phyloP scores from a whole-genome alignment of 1,140 invertebrate genomes.

The Macrocentrus cingulum region DNA sequence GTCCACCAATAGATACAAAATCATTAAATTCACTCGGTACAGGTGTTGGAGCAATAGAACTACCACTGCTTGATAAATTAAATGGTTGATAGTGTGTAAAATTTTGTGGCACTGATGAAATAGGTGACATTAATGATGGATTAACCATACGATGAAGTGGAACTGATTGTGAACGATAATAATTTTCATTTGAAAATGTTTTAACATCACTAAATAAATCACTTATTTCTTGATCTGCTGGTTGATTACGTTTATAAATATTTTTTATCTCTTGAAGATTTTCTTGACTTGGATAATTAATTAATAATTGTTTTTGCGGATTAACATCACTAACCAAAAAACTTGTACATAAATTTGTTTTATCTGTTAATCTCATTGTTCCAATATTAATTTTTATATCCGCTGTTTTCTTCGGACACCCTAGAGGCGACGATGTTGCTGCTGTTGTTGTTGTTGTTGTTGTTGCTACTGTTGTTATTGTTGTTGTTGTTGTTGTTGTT shows the following conservation, averaged over 20 bases:
- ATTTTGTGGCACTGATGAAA: conserved; percentile 37
- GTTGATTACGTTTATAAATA: conserved; percentile 37
- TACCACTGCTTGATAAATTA: conserved; percentile 60
- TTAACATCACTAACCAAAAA: conserved; percentile 43
- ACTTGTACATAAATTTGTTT: conserved; percentile 31
- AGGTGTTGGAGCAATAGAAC: conserved; percentile 69
- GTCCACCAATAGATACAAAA: conserved; percentile 63
- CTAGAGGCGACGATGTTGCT: conserved; percentile 29
- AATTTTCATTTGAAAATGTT: conserved; percentile 42
- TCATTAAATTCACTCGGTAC: conserved; percentile 72
- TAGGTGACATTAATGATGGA: conserved; percentile 48
- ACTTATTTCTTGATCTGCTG: conserved; percentile 50
- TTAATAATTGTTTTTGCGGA: conserved; percentile 52
- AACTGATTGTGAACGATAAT: conserved; percentile 73
- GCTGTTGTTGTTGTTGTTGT: too few species aligned
- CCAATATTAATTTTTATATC: conserved; percentile 41
- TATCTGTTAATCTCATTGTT: conserved; percentile 33
- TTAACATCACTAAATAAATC: conserved; percentile 46
- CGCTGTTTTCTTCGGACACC: conserved; percentile 35
- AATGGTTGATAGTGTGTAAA: conserved; percentile 47
- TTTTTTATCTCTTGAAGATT: conserved; percentile 45
- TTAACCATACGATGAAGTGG: conserved; percentile 69
- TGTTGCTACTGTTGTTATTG: too few species aligned
- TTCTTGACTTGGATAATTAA: conserved; percentile 56
- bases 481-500: too few species aligned